Percentiles rank a stretch among this genome's conserved stretches.
Evolutionary conservation across 2,797 vertebrate genomes (phyloP).

Genomic region (Cuniculus paca): DNA sequence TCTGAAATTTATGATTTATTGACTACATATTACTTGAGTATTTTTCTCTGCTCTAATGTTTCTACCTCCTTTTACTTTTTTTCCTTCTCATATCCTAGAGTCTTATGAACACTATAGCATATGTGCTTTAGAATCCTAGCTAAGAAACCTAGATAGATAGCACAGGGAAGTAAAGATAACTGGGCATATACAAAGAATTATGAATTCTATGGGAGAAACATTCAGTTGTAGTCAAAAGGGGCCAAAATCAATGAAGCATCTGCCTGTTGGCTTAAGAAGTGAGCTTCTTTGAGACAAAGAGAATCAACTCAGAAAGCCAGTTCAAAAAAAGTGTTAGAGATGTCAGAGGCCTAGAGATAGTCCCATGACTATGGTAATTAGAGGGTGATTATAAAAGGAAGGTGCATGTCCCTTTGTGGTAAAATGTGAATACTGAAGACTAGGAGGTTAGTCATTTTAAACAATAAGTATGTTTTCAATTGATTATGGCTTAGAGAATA

Average conservation of each 20-base stretch:
- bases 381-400: neutral
- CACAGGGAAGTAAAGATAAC: neutral
- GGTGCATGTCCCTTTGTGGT: neutral
- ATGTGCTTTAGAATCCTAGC: slow-evolving; percentile 8
- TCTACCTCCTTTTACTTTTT: neutral
- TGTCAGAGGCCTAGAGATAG: neutral
- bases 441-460: neutral
- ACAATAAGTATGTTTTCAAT: neutral
- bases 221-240: neutral
- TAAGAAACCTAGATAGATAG: neutral
- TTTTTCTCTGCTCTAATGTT: neutral
- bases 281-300: neutral
- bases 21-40: neutral
- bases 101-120: neutral
- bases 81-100: neutral
- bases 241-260: neutral
- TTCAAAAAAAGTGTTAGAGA: neutral
- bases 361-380: neutral
- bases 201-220: neutral
- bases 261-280: slow-evolving; percentile 1
- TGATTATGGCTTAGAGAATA: slow-evolving; percentile 19
- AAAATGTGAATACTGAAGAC: neutral
- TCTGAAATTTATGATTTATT: slow-evolving; percentile 41
- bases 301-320: neutral
- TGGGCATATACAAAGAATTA: neutral